Conservation (phyloP, 2,113 vertebrate genomes). For the Clinocottus analis region DNA sequence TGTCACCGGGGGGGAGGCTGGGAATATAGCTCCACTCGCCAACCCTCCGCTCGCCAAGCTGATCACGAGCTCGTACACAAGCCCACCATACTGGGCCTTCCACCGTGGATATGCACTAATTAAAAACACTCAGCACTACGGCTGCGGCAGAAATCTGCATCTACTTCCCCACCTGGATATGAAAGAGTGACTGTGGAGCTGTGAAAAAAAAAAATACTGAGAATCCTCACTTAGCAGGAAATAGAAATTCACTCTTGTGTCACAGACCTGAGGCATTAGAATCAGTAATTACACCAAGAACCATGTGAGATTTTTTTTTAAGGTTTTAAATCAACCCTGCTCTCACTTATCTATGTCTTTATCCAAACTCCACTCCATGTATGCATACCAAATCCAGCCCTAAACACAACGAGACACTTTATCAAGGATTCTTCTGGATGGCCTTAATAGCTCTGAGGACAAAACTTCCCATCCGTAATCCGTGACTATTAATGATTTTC, state of each 20-base stretch:
- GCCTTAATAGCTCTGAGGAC: constrained; percentile 3
- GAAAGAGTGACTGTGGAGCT: constrained; percentile 44
- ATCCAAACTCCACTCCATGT: constrained; percentile 37
- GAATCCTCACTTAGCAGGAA: constrained; percentile 62
- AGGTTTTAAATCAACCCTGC: constrained; percentile 31
- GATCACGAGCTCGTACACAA: constrained; percentile 78
- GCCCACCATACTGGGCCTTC: constrained; percentile 78
- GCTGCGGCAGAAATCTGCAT: constrained; percentile 74
- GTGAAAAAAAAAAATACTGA: constrained; percentile 44
- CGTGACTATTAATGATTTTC: constrained; percentile 58
- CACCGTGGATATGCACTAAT: constrained; percentile 77
- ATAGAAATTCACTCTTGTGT: constrained; percentile 64
- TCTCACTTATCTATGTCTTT: constrained; percentile 35
- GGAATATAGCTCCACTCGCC: constrained; percentile 75
- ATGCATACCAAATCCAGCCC: constrained; percentile 6
- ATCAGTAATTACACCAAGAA: constrained; percentile 58
- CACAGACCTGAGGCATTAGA: constrained; percentile 53
- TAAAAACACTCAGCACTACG: constrained; percentile 76
- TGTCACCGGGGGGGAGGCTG: constrained; percentile 79
- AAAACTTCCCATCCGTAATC: constrained; percentile 40
- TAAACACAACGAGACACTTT: not conserved
- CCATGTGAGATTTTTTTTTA: constrained; percentile 37
- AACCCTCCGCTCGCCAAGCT: constrained; percentile 76
- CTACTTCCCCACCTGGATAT: constrained; percentile 73
- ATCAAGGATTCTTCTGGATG: constrained; percentile 2